A percentile compares a stretch with the other conserved stretches of the same genome.
These are phyloP conservation scores for Rugalucina vietnamica DNA, from an alignment of 2,888 invertebrate species.

Conservation along the genomic window DNA sequence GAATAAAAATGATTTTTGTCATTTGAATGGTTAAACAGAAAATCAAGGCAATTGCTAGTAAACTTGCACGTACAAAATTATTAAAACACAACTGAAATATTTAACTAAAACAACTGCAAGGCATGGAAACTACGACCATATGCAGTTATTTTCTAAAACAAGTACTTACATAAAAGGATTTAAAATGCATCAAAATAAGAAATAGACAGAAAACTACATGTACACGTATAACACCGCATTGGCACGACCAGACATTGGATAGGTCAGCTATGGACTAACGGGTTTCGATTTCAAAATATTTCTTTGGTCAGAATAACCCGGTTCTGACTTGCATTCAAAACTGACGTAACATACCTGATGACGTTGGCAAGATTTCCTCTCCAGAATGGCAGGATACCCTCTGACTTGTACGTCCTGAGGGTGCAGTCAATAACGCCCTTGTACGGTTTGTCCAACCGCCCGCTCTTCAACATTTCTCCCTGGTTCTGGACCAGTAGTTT, in stretches of 20 bases:
- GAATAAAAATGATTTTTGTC: neutral
- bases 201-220: too few species aligned
- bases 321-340: too few species aligned
- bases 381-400: constrained; percentile 90
- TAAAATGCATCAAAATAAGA: too few species aligned
- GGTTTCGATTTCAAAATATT: neutral
- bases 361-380: constrained; percentile 95
- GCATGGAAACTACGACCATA: neutral
- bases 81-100: neutral
- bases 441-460: constrained; percentile 90
- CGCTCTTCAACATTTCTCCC: constrained; percentile 83
- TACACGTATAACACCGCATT: neutral
- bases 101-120: neutral
- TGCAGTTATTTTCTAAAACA: neutral
- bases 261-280: neutral
- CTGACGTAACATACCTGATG: constrained; percentile 15
- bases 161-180: neutral
- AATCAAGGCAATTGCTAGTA: neutral
- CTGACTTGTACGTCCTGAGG: constrained; percentile 77
- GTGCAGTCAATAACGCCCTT: constrained; percentile 88
- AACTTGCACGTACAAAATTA: neutral
- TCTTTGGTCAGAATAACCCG: too few species aligned
- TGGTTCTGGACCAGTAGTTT: constrained; percentile 84
- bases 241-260: neutral
- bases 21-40: too few species aligned